Conservation (phyloP, 2,888 invertebrate species). For the Ennomos quercinarius region DNA sequence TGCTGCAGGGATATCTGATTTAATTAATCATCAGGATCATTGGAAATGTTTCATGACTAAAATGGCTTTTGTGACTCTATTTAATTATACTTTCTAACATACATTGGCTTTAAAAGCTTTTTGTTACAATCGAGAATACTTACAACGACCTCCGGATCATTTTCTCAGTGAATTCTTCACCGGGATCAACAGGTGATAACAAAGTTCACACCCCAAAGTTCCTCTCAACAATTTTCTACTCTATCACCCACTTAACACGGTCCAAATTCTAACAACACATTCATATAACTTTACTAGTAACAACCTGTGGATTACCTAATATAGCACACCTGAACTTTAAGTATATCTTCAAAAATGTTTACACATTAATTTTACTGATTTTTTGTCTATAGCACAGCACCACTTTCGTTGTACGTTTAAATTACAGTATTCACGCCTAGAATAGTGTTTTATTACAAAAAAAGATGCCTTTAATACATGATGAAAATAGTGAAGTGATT, state of each 20-base stretch:
- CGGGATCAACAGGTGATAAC: conserved; percentile 80
- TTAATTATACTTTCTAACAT: conserved; percentile 10
- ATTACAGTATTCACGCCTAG: background rate
- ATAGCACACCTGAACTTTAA: conserved; percentile 16
- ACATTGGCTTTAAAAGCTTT: conserved; percentile 14
- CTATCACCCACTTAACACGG: conserved; percentile 64
- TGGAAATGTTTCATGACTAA: too few relatives aligned
- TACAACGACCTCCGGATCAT: conserved; percentile 79
- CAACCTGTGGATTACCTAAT: conserved; percentile 74
- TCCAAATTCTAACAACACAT: conserved; percentile 61
- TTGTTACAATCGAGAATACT: conserved; percentile 51
- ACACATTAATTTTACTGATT: conserved; percentile 1
- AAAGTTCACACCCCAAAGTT: conserved; percentile 66
- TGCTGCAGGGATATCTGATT: too few relatives aligned
- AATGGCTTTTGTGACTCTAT: too few relatives aligned
- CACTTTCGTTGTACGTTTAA: conserved; percentile 4
- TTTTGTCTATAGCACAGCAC: conserved; percentile 14
- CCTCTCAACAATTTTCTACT: conserved; percentile 64
- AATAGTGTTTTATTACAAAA: background rate
- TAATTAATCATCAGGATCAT: too few relatives aligned
- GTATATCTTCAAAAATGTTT: background rate
- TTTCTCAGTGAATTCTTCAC: conserved; percentile 63
- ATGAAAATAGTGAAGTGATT: background rate
- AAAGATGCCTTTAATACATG: background rate
- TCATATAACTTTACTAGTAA: conserved; percentile 50